A percentile compares a stretch with the other conserved stretches of the same genome.
Evolutionary conservation across 2,888 invertebrate species (phyloP).

Genomic region (Leucozona laternaria): DNA sequence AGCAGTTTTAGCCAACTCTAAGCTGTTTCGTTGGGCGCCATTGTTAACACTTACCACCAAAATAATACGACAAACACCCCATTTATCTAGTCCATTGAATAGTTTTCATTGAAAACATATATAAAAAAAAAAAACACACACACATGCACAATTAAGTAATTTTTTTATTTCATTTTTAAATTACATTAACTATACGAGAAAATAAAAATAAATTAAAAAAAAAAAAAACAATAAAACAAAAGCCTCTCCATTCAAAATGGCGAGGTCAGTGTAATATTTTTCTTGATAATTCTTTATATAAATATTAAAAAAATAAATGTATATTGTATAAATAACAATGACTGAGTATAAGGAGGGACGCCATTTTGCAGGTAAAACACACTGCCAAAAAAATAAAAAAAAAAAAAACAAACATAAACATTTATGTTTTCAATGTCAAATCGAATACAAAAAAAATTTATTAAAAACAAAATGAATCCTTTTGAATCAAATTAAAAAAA

Average conservation of each 20-base stretch:
- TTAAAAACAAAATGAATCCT: conserved; percentile 62
- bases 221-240: conserved; percentile 63
- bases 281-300: conserved; percentile 57
- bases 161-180: conserved; percentile 60
- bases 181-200: conserved; percentile 57
- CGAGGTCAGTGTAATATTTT: conserved; percentile 62
- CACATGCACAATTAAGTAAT: conserved; percentile 73
- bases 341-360: conserved; percentile 73
- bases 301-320: conserved; percentile 38
- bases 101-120: conserved; percentile 59
- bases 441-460: conserved; percentile 53
- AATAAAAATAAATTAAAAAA: conserved; percentile 25
- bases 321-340: conserved; percentile 69
- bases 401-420: conserved; percentile 27
- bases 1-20: conserved; percentile 84
- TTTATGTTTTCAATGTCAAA: conserved; percentile 64
- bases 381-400: conserved; percentile 61
- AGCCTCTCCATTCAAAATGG: conserved; percentile 66
- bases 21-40: conserved; percentile 73
- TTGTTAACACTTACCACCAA: conserved; percentile 70
- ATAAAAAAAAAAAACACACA: conserved; percentile 56
- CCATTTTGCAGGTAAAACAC: conserved; percentile 71
- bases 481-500: conserved; percentile 47
- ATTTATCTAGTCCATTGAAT: conserved; percentile 75
- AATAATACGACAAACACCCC: conserved; percentile 59